phyloP scores from a whole-genome alignment of 2,113 vertebrate species.

The Corydoras sp. region DNA sequence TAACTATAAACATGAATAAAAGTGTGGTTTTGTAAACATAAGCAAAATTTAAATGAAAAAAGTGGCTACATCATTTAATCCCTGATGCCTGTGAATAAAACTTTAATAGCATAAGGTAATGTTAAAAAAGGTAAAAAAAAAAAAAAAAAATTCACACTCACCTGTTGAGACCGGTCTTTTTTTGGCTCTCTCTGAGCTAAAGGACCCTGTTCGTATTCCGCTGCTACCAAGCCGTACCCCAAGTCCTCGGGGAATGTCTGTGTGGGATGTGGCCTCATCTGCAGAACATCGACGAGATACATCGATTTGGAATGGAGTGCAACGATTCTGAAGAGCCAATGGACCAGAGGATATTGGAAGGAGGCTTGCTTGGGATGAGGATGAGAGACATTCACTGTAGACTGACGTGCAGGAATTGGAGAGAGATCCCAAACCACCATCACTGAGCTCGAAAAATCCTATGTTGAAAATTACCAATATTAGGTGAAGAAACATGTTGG shows the following conservation, averaged over 20 bases:
- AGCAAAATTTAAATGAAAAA: too few species aligned
- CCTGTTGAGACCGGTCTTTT: conserved; percentile 90
- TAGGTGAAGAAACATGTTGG: too few species aligned
- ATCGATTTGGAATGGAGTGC: conserved; percentile 45
- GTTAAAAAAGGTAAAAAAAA: too few species aligned
- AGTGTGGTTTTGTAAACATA: too few species aligned
- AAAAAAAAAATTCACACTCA: conserved; percentile 43
- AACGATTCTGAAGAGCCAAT: conserved; percentile 31
- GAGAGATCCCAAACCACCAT: conserved; percentile 81
- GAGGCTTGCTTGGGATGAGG: conserved; percentile 71
- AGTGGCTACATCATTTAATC: too few species aligned
- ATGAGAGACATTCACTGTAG: conserved; percentile 79
- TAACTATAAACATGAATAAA: too few species aligned
- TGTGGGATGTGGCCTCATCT: conserved; percentile 73
- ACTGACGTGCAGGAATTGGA: conserved; percentile 91
- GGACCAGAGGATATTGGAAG: conserved; percentile 51
- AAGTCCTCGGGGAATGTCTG: conserved; percentile 53
- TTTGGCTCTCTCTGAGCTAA: conserved; percentile 53
- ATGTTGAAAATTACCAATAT: too few species aligned
- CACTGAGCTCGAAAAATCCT: conserved; percentile 96
- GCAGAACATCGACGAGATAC: conserved; percentile 76
- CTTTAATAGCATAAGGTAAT: too few species aligned
- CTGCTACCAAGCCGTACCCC: conserved; percentile 63
- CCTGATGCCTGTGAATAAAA: too few species aligned
- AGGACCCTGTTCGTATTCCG: conserved; percentile 54